A percentile compares a stretch with the other conserved stretches of the same genome.
Evolutionary conservation across 2,888 invertebrate species (phyloP).

Genomic region (Drosophila mercatorum): DNA sequence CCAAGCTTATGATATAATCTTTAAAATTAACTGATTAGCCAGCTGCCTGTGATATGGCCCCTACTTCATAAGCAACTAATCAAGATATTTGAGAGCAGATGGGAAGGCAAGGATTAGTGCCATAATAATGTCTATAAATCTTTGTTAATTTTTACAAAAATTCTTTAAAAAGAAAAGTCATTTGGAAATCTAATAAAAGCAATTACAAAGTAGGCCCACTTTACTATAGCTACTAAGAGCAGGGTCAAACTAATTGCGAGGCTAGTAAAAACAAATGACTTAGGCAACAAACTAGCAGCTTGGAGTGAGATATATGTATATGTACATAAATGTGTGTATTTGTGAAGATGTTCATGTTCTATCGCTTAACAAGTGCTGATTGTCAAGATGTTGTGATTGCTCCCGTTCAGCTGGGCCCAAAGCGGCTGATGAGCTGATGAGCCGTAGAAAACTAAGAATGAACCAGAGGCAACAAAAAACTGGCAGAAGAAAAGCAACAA

Average conservation of each 20-base stretch:
- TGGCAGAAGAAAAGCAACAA: conserved; percentile 10
- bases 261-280: conserved; percentile 39
- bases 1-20: not conserved
- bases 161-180: not conserved
- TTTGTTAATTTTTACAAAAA: not conserved
- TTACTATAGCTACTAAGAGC: not conserved
- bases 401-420: conserved; percentile 40
- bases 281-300: conserved; percentile 44
- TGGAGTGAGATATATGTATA: not conserved
- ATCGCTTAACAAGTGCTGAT: conserved; percentile 52
- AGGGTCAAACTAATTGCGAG: not conserved
- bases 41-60: not conserved
- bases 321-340: not conserved
- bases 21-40: not conserved
- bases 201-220: not conserved
- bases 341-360: conserved; percentile 23
- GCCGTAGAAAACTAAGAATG: conserved; percentile 5
- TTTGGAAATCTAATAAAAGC: not conserved
- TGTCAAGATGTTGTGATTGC: conserved; percentile 55
- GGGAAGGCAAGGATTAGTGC: too few relatives aligned
- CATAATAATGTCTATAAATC: not conserved
- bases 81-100: accelerated
- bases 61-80: not conserved
- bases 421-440: conserved; percentile 38
- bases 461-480: conserved; percentile 11